Evolutionary conservation across 2,113 vertebrate genomes (phyloP).

Genomic region (Lagopus muta): DNA sequence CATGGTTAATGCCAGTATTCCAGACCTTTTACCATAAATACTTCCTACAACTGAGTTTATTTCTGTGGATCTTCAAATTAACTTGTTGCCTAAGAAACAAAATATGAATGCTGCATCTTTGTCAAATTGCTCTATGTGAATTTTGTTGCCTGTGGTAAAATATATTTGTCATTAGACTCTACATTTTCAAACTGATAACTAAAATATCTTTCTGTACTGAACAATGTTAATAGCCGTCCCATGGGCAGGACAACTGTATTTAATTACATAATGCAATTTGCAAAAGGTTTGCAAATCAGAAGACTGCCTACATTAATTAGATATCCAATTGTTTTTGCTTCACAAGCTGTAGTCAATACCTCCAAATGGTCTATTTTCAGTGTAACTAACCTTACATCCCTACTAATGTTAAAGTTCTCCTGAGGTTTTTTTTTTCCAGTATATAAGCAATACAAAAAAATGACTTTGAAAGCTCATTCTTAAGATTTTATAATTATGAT

Average conservation of each 20-base stretch:
- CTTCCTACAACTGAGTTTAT: conserved; percentile 38
- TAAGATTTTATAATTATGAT: neutral
- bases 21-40: conserved; percentile 36
- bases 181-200: neutral
- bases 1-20: conserved; percentile 22
- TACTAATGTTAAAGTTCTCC: neutral
- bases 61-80: conserved; percentile 22
- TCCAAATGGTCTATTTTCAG: neutral
- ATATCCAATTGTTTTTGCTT: neutral
- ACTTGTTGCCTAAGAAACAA: conserved; percentile 68
- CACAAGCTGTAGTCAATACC: neutral
- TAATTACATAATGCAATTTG: neutral
- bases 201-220: neutral
- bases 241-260: neutral
- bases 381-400: neutral
- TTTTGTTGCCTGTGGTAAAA: neutral
- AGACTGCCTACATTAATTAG: neutral
- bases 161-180: neutral
- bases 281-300: neutral
- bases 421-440: neutral
- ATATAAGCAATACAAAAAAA: neutral
- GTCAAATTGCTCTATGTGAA: neutral
- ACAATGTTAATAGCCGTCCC: neutral
- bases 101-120: conserved; percentile 22
- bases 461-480: neutral